A percentile compares a stretch with the other conserved stretches of the same genome.
Conservation (phyloP, 2,888 invertebrate species). For the Macaria liturata region DNA sequence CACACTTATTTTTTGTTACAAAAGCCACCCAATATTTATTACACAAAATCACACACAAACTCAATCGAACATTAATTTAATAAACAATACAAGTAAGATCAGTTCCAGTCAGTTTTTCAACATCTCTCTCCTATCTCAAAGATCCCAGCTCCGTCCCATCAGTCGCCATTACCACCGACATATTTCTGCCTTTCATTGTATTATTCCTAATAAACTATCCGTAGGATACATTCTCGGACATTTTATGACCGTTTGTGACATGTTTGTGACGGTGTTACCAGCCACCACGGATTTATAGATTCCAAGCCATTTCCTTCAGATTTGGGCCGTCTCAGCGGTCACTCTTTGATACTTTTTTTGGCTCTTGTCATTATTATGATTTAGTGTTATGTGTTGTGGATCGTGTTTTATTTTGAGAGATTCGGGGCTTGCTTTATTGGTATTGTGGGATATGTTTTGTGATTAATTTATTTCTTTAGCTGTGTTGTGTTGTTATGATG, state of each 20-base stretch:
- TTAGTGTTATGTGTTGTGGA: constrained; percentile 52
- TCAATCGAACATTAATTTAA: no score
- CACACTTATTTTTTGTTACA: no score
- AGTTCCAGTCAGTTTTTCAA: no score
- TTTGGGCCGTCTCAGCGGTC: constrained; percentile 53
- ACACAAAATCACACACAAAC: no score
- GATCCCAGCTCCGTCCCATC: constrained; percentile 46
- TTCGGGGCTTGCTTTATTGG: constrained; percentile 8
- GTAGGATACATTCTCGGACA: constrained; percentile 60
- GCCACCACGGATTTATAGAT: constrained; percentile 65
- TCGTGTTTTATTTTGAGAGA: constrained; percentile 30
- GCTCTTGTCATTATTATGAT: constrained; percentile 52
- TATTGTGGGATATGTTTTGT: constrained; percentile 5
- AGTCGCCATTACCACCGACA: constrained; percentile 50
- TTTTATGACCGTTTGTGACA: constrained; percentile 76
- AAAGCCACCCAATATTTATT: no score
- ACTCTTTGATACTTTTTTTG: constrained; percentile 56
- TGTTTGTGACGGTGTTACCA: constrained; percentile 78
- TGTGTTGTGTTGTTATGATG: no score
- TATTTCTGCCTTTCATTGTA: constrained; percentile 63
- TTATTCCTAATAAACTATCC: constrained; percentile 72
- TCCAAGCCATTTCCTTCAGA: constrained; percentile 67
- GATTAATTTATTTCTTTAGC: background rate
- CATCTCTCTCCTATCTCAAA: background rate
- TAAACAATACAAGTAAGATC: no score